Evolutionary conservation across 2,888 invertebrate species (phyloP).

Genomic region (Timema podura): DNA sequence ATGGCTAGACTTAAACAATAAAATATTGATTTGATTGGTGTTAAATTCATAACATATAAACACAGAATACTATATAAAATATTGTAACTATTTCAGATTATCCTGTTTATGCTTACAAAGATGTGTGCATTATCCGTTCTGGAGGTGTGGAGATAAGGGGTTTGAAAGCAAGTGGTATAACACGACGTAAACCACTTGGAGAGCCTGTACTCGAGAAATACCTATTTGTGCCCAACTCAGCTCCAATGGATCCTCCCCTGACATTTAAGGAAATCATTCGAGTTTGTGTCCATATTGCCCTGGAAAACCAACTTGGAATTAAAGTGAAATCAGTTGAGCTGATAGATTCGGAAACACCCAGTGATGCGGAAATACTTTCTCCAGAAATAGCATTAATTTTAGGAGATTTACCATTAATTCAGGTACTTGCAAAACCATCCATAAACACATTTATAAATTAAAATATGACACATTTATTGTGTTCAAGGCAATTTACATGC

Average conservation of each 20-base stretch:
- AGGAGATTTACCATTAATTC: slow-evolving; percentile 41
- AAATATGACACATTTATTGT: too few relatives aligned
- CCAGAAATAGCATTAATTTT: slow-evolving; percentile 42
- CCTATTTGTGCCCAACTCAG: slow-evolving; percentile 62
- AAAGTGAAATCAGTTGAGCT: slow-evolving; percentile 60
- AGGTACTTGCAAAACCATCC: slow-evolving; percentile 32
- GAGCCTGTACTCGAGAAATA: slow-evolving; percentile 76
- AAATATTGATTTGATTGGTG: too few relatives aligned
- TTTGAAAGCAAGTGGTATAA: slow-evolving; percentile 70
- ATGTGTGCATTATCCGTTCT: slow-evolving; percentile 52
- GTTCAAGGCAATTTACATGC: too few relatives aligned
- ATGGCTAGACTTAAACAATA: too few relatives aligned
- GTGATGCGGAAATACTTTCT: slow-evolving; percentile 36
- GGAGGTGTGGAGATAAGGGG: slow-evolving; percentile 77
- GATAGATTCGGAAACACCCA: slow-evolving; percentile 51
- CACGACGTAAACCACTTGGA: slow-evolving; percentile 61
- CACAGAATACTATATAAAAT: background rate
- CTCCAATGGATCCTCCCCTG: slow-evolving; percentile 32
- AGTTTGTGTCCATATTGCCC: slow-evolving; percentile 61
- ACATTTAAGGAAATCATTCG: slow-evolving; percentile 53
- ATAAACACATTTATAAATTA: too few relatives aligned
- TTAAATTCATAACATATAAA: too few relatives aligned
- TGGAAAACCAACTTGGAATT: slow-evolving; percentile 63
- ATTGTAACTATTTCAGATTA: slow-evolving; percentile 32
- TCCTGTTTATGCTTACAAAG: slow-evolving; percentile 49